Evolutionary conservation across 1,140 invertebrate species (phyloP).

Genomic region (Gonioctena quinquepunctata): DNA sequence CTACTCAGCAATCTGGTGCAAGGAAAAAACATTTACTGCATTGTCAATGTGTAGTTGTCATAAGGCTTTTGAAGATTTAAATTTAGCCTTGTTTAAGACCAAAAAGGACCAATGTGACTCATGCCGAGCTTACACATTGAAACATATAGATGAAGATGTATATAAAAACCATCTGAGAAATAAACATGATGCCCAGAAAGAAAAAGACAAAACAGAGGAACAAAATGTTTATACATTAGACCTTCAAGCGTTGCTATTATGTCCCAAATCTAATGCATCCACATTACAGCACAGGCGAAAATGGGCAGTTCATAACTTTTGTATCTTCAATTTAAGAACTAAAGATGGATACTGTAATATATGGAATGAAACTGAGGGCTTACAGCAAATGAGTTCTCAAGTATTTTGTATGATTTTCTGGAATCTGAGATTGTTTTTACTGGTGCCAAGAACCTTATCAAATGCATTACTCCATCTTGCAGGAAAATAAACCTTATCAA

Average conservation of each 20-base stretch:
- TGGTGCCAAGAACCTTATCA: no score
- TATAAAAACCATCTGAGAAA: background rate
- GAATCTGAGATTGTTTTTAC: constrained; percentile 27
- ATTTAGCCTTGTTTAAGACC: no score
- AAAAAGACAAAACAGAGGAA: constrained; percentile 19
- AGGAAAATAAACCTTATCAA: background rate
- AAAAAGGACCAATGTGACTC: no score
- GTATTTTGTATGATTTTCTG: constrained; percentile 19
- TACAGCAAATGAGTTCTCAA: constrained; percentile 41
- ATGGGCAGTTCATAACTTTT: constrained; percentile 36
- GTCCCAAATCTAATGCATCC: constrained; percentile 18
- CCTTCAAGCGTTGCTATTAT: constrained; percentile 19
- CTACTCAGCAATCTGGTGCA: no score
- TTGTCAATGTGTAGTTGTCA: no score
- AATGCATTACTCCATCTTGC: no score
- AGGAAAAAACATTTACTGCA: no score
- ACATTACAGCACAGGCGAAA: constrained; percentile 23
- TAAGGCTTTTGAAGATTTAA: no score
- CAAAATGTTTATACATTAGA: constrained; percentile 19
- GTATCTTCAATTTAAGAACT: constrained; percentile 43
- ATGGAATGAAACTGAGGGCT: constrained; percentile 48
- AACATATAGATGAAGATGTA: no score
- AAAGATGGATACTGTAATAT: constrained; percentile 43
- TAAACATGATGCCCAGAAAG: constrained; percentile 20
- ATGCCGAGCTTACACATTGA: no score